These are phyloP conservation scores for Aricia agestis DNA, from an alignment of 1,140 invertebrate species.

Conservation along the genomic window DNA sequence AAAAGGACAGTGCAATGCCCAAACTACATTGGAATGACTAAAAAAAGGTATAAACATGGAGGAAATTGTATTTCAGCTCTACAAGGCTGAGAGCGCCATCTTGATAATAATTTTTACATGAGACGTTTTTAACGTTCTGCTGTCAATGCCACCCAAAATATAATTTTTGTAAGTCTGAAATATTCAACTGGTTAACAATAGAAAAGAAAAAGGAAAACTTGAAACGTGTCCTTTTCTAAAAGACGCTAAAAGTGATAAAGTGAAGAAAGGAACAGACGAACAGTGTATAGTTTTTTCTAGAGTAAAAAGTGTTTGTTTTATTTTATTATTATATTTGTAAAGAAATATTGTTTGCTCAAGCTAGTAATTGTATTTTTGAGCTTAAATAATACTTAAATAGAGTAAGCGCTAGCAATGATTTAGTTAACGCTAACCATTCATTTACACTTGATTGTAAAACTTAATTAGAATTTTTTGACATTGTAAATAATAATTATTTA, in stretches of 20 bases:
- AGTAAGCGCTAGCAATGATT: background rate
- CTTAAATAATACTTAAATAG: background rate
- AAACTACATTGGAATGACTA: too few relatives aligned
- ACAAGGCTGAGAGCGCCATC: too few relatives aligned
- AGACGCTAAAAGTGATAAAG: constrained; percentile 12
- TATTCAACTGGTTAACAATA: background rate
- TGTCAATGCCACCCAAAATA: too few relatives aligned
- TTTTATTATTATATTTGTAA: background rate
- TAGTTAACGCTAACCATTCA: background rate
- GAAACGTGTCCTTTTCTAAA: background rate
- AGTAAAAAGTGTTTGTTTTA: background rate
- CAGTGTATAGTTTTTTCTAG: background rate
- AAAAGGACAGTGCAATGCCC: too few relatives aligned
- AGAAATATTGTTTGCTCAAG: background rate
- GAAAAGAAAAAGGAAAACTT: constrained; percentile 11
- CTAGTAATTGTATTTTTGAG: background rate
- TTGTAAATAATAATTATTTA: background rate
- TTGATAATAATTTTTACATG: too few relatives aligned
- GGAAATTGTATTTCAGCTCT: too few relatives aligned
- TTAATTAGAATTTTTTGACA: background rate
- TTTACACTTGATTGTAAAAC: background rate
- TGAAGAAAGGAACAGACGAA: constrained; percentile 19
- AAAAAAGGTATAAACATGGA: too few relatives aligned
- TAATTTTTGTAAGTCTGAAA: too few relatives aligned
- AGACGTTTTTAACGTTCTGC: too few relatives aligned